Percentiles rank a stretch among this genome's conserved stretches.
Conservation (phyloP, 1,140 invertebrate genomes). For the Macrotrachela quadricornifera region DNA sequence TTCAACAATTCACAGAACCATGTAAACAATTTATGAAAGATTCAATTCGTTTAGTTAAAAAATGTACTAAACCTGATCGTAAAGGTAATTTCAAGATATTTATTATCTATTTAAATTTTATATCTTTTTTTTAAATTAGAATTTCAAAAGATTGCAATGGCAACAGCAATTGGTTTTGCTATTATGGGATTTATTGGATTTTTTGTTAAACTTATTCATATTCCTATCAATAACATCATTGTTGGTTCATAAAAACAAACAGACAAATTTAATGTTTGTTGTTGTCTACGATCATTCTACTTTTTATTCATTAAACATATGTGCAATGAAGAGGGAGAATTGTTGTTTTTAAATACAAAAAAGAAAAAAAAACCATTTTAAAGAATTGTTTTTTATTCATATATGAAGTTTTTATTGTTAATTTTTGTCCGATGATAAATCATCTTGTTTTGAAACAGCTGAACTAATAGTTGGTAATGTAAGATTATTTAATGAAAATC, state of each 20-base stretch:
- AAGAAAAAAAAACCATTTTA: too few relatives aligned
- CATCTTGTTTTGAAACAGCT: too few relatives aligned
- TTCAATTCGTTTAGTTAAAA: slow-evolving; percentile 75
- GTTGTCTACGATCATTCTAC: too few relatives aligned
- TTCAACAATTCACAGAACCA: slow-evolving; percentile 77
- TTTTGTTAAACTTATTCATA: slow-evolving; percentile 97
- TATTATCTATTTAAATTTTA: slow-evolving; percentile 12
- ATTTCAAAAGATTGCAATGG: slow-evolving; percentile 98
- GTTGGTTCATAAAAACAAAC: slow-evolving; percentile 32
- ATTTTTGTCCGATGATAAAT: too few relatives aligned
- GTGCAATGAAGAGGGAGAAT: too few relatives aligned
- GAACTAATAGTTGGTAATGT: too few relatives aligned
- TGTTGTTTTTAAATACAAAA: too few relatives aligned
- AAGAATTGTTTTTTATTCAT: too few relatives aligned
- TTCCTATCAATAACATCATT: slow-evolving; percentile 99
- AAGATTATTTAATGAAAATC: too few relatives aligned
- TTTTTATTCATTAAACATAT: too few relatives aligned
- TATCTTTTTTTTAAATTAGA: slow-evolving; percentile 41
- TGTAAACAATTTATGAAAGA: slow-evolving; percentile 88
- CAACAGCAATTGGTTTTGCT: slow-evolving; percentile 95
- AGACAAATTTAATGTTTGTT: too few relatives aligned
- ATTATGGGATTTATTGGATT: slow-evolving; percentile 99
- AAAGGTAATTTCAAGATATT: slow-evolving; percentile 45
- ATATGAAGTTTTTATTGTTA: too few relatives aligned
- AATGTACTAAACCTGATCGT: slow-evolving; percentile 95